phyloP scores from a whole-genome alignment of 2,113 vertebrate species.

The Salminus brasiliensis region DNA sequence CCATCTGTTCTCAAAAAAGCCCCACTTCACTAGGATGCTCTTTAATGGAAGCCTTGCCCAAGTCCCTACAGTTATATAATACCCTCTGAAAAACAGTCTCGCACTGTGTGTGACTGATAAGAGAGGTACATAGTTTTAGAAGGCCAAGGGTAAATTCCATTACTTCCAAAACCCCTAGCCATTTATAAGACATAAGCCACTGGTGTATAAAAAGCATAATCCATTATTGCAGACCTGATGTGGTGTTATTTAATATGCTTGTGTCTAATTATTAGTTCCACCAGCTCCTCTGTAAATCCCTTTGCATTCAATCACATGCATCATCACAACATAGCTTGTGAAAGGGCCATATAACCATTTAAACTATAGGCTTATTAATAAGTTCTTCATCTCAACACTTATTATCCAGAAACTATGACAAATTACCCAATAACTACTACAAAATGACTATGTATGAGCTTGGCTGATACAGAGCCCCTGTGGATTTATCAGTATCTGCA shows the following conservation, averaged over 20 bases:
- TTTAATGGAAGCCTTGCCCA: constrained; percentile 69
- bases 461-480: too few species aligned
- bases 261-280: neutral
- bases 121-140: neutral
- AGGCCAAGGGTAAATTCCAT: constrained; percentile 22
- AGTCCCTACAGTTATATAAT: constrained; percentile 68
- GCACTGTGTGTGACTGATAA: constrained; percentile 30
- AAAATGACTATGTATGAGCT: too few species aligned
- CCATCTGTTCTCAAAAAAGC: constrained; percentile 61
- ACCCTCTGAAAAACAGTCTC: constrained; percentile 37
- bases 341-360: neutral
- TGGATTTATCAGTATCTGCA: neutral
- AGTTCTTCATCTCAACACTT: too few species aligned
- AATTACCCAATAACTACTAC: too few species aligned
- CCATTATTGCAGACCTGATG: constrained; percentile 9
- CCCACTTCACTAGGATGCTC: constrained; percentile 47
- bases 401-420: too few species aligned
- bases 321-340: neutral
- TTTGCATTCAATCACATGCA: neutral
- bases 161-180: constrained; percentile 18
- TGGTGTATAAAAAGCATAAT: constrained; percentile 21
- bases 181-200: constrained; percentile 21
- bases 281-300: neutral
- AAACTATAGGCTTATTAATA: neutral
- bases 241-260: constrained; percentile 7